These are phyloP conservation scores for Dasyornis broadbenti DNA, from an alignment of 2,113 vertebrate species.

Conservation along the genomic window DNA sequence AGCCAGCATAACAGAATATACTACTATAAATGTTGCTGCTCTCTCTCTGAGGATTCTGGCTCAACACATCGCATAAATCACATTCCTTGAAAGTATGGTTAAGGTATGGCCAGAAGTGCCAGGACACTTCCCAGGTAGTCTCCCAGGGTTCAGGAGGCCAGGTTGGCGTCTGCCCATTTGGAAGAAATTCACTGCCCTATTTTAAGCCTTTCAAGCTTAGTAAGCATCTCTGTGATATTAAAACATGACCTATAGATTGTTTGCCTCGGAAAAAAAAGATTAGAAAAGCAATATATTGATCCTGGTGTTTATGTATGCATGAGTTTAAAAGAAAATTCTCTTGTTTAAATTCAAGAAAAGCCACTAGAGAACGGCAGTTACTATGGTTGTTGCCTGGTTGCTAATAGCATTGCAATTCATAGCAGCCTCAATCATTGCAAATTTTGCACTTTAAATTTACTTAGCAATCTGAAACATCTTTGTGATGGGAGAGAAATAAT, in stretches of 20 bases:
- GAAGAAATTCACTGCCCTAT: not conserved
- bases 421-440: not conserved
- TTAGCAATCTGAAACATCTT: not conserved
- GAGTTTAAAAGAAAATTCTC: not conserved
- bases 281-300: not conserved
- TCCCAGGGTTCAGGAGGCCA: not conserved
- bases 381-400: slow-evolving; percentile 9
- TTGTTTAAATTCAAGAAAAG: slow-evolving; percentile 4
- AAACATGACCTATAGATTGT: not conserved
- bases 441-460: not conserved
- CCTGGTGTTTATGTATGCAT: not conserved
- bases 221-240: not conserved
- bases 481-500: not conserved
- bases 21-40: not conserved
- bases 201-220: not conserved
- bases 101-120: not conserved
- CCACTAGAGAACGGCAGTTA: not conserved
- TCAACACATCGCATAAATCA: not conserved
- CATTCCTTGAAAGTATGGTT: not conserved
- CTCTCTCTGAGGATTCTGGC: not conserved
- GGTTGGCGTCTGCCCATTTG: not conserved
- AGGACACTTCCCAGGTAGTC: not conserved
- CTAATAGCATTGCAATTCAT: not conserved
- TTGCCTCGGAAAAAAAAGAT: not conserved
- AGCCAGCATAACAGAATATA: not conserved